Conservation (phyloP, 2,113 vertebrate species). For the Sinocyclocheilus maitianheensis region DNA sequence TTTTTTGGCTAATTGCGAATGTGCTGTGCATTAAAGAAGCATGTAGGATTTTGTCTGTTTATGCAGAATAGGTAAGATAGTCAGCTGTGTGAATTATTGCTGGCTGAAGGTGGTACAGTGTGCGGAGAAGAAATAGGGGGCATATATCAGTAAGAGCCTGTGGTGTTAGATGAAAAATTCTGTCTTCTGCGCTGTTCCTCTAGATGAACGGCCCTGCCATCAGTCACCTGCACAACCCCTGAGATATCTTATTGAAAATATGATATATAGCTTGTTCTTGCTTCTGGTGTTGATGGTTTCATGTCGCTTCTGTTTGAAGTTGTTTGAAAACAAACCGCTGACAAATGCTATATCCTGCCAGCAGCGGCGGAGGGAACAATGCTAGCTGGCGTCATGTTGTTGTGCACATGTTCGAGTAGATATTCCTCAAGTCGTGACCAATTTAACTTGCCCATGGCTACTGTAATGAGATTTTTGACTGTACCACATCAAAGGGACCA, state of each 20-base stretch:
- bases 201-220: neutral
- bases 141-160: conserved; percentile 48
- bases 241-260: neutral
- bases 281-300: conserved; percentile 25
- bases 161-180: conserved; percentile 44
- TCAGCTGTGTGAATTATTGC: neutral
- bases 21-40: neutral
- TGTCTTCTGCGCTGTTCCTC: conserved; percentile 24
- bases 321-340: conserved; percentile 42
- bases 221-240: neutral
- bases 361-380: conserved; percentile 34
- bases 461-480: conserved; percentile 56
- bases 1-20: conserved; percentile 14
- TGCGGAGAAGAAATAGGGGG: conserved; percentile 51
- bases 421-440: conserved; percentile 50
- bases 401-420: conserved; percentile 60
- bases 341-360: conserved; percentile 26
- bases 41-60: neutral
- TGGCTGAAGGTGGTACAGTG: conserved; percentile 31
- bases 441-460: conserved; percentile 41
- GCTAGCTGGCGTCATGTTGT: conserved; percentile 30
- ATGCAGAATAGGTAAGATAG: neutral
- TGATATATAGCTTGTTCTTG: conserved; percentile 15
- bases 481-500: conserved; percentile 54
- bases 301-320: conserved; percentile 36